These are phyloP conservation scores for Oasisia sp. DNA, from an alignment of 2,888 invertebrate species.

Conservation along the genomic window DNA sequence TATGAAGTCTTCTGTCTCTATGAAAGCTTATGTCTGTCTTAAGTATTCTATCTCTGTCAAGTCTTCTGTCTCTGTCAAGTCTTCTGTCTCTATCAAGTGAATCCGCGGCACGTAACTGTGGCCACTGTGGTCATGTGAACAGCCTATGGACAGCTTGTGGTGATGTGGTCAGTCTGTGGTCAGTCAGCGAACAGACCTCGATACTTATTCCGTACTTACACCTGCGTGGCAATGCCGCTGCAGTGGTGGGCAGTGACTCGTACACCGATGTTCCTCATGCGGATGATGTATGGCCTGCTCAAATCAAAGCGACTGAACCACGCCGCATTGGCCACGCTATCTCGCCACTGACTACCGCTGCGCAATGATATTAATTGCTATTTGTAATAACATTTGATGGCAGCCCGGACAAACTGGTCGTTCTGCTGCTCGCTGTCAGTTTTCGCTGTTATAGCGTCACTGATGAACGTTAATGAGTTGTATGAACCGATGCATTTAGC, in stretches of 20 bases:
- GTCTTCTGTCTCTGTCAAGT: too few relatives aligned
- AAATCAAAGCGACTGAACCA: background rate
- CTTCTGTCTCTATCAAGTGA: too few relatives aligned
- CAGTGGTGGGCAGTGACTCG: background rate
- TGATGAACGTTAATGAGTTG: background rate
- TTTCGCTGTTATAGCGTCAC: background rate
- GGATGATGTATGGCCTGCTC: background rate
- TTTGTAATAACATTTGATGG: background rate
- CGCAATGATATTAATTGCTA: slow-evolving; percentile 1
- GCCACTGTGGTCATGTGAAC: background rate
- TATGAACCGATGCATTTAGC: background rate
- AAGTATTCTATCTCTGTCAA: too few relatives aligned
- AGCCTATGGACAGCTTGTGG: background rate
- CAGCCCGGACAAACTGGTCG: background rate
- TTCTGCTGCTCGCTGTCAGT: background rate
- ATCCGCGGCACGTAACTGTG: too few relatives aligned
- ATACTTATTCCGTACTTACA: background rate
- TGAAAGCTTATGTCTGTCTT: too few relatives aligned
- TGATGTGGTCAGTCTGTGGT: background rate
- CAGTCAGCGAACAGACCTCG: background rate
- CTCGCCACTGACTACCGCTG: background rate
- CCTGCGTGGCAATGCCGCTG: background rate
- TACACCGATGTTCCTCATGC: background rate
- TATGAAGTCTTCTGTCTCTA: too few relatives aligned
- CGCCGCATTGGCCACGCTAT: slow-evolving; percentile 3